Percentiles rank a stretch among this genome's conserved stretches.
These are phyloP conservation scores for Papilio glaucus DNA, from an alignment of 1,140 invertebrate species.

Conservation along the genomic window DNA sequence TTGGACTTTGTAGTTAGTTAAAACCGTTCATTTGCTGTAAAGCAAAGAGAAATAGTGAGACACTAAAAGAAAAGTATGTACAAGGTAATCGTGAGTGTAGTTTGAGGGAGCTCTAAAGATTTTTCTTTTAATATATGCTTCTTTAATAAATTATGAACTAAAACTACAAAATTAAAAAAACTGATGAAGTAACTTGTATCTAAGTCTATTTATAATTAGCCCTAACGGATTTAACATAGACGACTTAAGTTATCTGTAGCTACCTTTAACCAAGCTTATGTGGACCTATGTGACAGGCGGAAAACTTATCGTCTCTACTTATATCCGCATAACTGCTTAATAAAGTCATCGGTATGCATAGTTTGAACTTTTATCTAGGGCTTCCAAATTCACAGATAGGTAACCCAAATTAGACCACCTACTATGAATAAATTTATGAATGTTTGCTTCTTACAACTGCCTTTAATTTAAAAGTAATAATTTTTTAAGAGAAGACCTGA, in stretches of 20 bases:
- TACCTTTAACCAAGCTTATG: background rate
- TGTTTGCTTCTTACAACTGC: background rate
- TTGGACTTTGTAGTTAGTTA: background rate
- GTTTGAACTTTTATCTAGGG: background rate
- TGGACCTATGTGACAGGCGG: background rate
- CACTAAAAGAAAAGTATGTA: background rate
- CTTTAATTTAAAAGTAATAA: no score
- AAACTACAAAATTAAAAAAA: no score
- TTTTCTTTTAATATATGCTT: background rate
- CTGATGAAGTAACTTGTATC: no score
- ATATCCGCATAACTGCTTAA: background rate
- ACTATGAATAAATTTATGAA: background rate
- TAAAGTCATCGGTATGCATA: background rate
- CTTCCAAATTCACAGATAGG: background rate
- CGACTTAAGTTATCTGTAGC: background rate
- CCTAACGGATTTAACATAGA: background rate
- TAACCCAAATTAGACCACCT: background rate
- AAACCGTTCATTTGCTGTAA: background rate
- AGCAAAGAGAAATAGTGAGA: background rate
- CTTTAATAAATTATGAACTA: background rate
- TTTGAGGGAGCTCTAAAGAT: background rate
- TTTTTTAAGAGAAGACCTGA: no score
- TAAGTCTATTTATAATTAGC: no score
- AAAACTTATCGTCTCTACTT: background rate
- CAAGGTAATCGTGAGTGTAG: background rate